Evolutionary conservation across 2,797 vertebrate genomes (phyloP).

Genomic region (Crax fasciolata): DNA sequence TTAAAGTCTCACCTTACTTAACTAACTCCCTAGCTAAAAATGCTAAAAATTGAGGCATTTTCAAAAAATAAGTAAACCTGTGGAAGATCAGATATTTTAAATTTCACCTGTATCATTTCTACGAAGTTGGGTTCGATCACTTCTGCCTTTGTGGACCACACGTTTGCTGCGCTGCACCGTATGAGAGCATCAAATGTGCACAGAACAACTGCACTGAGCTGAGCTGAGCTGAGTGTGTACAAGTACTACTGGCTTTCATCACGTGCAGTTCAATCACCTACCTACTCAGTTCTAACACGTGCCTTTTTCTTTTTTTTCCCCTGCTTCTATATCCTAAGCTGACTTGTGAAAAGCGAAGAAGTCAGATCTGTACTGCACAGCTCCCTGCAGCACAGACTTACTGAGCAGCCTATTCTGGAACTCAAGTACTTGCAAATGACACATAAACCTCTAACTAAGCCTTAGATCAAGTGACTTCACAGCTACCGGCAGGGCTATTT

Average conservation of each 20-base stretch:
- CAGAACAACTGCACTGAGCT: not conserved
- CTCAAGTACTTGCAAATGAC: not conserved
- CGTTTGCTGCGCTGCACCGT: rapidly evolving
- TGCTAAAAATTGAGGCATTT: not conserved
- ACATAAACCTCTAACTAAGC: constrained; percentile 22
- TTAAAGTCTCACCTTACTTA: not conserved
- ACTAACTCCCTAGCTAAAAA: not conserved
- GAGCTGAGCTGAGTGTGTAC: not conserved
- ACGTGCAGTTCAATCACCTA: not conserved
- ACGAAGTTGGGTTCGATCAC: rapidly evolving
- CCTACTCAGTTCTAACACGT: not conserved
- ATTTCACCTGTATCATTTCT: not conserved
- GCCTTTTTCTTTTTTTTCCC: not conserved
- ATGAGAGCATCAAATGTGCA: not conserved
- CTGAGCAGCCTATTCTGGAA: constrained; percentile 1
- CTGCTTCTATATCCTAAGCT: not conserved
- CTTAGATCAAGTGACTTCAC: constrained; percentile 13
- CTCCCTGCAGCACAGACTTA: not conserved
- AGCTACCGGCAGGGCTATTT: not conserved
- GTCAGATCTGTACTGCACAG: not conserved
- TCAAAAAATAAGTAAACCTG: not conserved
- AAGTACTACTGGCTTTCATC: constrained; percentile 2
- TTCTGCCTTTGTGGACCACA: not conserved
- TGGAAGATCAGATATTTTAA: not conserved
- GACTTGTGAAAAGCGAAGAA: not conserved